Conservation (phyloP, 2,888 invertebrate genomes). For the Leucoma salicis region DNA sequence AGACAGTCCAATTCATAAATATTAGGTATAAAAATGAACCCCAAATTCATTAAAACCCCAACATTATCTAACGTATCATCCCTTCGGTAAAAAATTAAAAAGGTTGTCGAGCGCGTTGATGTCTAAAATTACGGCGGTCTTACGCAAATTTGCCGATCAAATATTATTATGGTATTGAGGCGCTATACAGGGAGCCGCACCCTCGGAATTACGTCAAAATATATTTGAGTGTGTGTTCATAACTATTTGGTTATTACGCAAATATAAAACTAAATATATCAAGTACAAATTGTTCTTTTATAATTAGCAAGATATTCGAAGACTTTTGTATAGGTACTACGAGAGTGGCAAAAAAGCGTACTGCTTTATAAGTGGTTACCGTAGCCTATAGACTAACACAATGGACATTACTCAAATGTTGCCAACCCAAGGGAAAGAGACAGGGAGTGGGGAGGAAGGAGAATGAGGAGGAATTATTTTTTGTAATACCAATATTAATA, state of each 20-base stretch:
- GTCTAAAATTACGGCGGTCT: conserved; percentile 57
- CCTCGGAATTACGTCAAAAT: conserved; percentile 4
- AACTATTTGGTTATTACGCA: background rate
- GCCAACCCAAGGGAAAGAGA: too few species aligned
- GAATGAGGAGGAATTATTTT: too few species aligned
- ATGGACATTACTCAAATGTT: too few species aligned
- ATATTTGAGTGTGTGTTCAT: background rate
- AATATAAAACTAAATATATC: background rate
- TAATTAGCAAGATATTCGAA: too few species aligned
- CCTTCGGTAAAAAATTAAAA: conserved; percentile 22
- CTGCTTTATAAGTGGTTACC: too few species aligned
- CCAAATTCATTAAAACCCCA: conserved; percentile 29
- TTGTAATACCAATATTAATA: too few species aligned
- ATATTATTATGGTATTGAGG: conserved; percentile 35
- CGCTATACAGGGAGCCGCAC: conserved; percentile 22
- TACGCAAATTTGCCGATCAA: conserved; percentile 54
- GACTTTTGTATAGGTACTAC: too few species aligned
- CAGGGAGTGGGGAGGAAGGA: too few species aligned
- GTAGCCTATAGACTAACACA: too few species aligned
- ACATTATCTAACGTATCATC: conserved; percentile 23
- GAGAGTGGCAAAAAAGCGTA: too few species aligned
- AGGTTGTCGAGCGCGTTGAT: conserved; percentile 45
- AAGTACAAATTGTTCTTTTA: too few species aligned
- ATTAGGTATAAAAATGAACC: conserved; percentile 11
- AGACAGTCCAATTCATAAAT: too few species aligned